Conservation (phyloP, 2,888 invertebrate genomes). For the Euplagia quadripunctaria region DNA sequence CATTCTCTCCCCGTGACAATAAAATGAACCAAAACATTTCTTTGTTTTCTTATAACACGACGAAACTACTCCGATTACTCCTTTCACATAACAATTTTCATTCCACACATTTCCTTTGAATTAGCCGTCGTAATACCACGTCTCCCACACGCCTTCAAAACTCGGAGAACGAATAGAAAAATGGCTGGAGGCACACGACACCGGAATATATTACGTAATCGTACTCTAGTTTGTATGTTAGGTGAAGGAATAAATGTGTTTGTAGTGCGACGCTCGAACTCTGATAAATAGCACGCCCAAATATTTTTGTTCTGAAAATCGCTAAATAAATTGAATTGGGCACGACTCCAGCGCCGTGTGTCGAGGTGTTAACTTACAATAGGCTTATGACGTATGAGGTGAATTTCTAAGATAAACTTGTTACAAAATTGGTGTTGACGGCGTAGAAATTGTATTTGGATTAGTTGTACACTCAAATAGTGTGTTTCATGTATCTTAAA, state of each 20-base stretch:
- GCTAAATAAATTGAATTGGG: constrained; percentile 80
- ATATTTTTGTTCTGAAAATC: constrained; percentile 79
- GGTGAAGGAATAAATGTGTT: constrained; percentile 78
- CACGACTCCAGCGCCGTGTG: constrained; percentile 50
- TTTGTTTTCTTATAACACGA: constrained; percentile 35
- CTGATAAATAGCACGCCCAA: constrained; percentile 77
- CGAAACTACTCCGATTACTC: constrained; percentile 47
- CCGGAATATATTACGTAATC: constrained; percentile 83
- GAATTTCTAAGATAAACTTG: constrained; percentile 39
- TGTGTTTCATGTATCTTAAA: neutral
- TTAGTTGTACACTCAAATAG: neutral
- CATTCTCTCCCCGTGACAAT: constrained; percentile 12
- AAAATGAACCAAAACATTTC: constrained; percentile 23
- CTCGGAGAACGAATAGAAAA: constrained; percentile 74
- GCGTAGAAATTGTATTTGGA: constrained; percentile 22
- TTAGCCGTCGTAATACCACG: constrained; percentile 65
- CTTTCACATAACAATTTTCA: constrained; percentile 52
- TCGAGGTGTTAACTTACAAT: constrained; percentile 63
- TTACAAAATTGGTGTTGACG: constrained; percentile 33
- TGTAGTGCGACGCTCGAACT: constrained; percentile 75
- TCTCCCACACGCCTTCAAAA: constrained; percentile 64
- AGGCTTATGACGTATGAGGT: constrained; percentile 56
- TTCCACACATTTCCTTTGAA: constrained; percentile 62
- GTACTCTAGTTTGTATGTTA: constrained; percentile 78
- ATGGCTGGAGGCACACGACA: constrained; percentile 79